phyloP scores from a whole-genome alignment of 2,113 vertebrate genomes.

The Strix aluco region DNA sequence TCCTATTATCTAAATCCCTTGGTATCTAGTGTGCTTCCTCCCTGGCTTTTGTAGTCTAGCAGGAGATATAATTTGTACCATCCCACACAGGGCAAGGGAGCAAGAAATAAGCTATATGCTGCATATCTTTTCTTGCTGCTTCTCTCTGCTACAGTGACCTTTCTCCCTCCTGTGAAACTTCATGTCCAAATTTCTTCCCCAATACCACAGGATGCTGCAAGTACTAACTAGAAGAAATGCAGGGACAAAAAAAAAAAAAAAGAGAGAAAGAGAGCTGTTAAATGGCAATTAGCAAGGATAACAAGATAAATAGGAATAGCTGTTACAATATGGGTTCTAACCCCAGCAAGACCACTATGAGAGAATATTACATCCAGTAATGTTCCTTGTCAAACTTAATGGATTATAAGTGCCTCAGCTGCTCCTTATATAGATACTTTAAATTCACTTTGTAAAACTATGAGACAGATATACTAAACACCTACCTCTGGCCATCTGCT shows the following conservation, averaged over 20 bases:
- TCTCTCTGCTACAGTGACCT: neutral
- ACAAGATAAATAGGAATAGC: neutral
- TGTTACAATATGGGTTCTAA: neutral
- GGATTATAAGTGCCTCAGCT: neutral
- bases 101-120: neutral
- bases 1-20: neutral
- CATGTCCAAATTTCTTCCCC: neutral
- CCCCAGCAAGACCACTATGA: neutral
- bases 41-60: neutral
- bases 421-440: conserved; percentile 15
- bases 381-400: neutral
- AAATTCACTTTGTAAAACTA: neutral
- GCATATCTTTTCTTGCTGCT: neutral
- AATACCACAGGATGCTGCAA: neutral
- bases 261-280: neutral
- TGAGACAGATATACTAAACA: neutral
- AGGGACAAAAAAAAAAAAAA: neutral
- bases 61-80: neutral
- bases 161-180: neutral
- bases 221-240: neutral
- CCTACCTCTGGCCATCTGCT: neutral
- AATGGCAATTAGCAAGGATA: neutral
- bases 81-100: neutral
- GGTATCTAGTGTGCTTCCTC: neutral
- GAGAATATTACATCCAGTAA: neutral